Evolutionary conservation across 2,888 invertebrate species (phyloP), one percentile per base, ranked within the genome.

Genomic region (Plagodis pulveraria): DNA sequence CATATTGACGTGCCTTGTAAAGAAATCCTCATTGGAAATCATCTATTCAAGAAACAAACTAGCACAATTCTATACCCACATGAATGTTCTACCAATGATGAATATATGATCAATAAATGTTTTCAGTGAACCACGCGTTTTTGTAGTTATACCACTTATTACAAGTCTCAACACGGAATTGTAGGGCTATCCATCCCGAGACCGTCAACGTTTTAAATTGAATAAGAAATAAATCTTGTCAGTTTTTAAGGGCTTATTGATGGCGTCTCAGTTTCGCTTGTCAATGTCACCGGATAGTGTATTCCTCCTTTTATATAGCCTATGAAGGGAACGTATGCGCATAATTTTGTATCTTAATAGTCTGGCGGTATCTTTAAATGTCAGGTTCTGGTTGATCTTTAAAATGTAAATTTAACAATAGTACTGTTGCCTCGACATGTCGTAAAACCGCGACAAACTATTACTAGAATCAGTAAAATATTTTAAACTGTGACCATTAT

Each of bases 221-320:
- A 86, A 85, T 85, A 83, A 85, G 85, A 81, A 78, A 86, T 86
- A 85, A 85, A 86, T 85, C 85, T 84, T 84, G 83, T 82, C 82
- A 76, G 79, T 83, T 80, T 80, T 83, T 83, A 83, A 82, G 79
- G 78, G 69, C 68, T 73, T 77, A 78, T 80, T 80, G 82, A 83
- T 78, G 78, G 75, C 72, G 63, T 63, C 61, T 53, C 46, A 43
- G 64, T 45, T 59, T 48, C 57, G 59, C 59, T 58, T 61, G 66
- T 69, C 66, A 66, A 60, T 57, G 61, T 62, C 58, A 32, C 47
- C 36, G 40, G 51, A 48, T 49, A 41, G 48, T 6, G 42, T 11
- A 7, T 34, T 47, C 32, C 12, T 50, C 46, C 40, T 55, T 60
- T 55, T 56, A 41, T 41, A 35, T 54, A 12, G 42, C 41, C 44